These are phyloP conservation scores for Thalassaphorura encarpata DNA, from an alignment of 1,140 invertebrate species.

Conservation along the genomic window DNA sequence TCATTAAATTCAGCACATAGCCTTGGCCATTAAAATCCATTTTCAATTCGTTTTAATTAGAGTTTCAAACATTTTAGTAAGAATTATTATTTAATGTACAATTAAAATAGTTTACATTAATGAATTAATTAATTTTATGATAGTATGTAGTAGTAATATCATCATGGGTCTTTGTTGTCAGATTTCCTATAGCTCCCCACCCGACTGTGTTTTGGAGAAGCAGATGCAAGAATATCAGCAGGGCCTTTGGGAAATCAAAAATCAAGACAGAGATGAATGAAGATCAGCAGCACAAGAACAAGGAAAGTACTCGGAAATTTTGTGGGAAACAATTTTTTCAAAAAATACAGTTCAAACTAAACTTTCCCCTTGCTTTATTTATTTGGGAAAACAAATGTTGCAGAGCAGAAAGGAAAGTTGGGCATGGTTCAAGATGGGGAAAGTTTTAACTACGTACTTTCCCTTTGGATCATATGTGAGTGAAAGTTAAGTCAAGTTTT, in stretches of 20 bases:
- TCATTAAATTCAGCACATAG: too few relatives aligned
- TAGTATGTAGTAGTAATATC: too few relatives aligned
- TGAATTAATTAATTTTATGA: too few relatives aligned
- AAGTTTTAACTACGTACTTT: too few relatives aligned
- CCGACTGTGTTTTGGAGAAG: constrained; percentile 22
- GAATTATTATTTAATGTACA: not conserved
- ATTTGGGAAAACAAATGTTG: not conserved
- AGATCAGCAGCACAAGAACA: too few relatives aligned
- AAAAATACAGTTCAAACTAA: not conserved
- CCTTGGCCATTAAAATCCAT: not conserved
- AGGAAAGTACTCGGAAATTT: too few relatives aligned
- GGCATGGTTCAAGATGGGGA: too few relatives aligned
- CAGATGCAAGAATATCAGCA: constrained; percentile 22
- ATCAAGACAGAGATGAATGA: not conserved
- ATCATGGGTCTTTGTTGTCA: constrained; percentile 26
- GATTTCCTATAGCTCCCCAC: constrained; percentile 24
- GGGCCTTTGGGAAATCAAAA: constrained; percentile 15
- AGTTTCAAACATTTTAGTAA: not conserved
- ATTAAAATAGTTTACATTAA: too few relatives aligned
- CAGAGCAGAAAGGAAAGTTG: too few relatives aligned
- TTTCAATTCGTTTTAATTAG: not conserved
- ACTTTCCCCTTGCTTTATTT: not conserved
- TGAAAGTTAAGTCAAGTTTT: not conserved
- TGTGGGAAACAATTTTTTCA: too few relatives aligned
- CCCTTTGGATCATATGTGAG: too few relatives aligned